Percentiles rank a stretch among this genome's conserved stretches.
phyloP scores from a whole-genome alignment of 2,113 vertebrate genomes.

The Nesogale talazaci region DNA sequence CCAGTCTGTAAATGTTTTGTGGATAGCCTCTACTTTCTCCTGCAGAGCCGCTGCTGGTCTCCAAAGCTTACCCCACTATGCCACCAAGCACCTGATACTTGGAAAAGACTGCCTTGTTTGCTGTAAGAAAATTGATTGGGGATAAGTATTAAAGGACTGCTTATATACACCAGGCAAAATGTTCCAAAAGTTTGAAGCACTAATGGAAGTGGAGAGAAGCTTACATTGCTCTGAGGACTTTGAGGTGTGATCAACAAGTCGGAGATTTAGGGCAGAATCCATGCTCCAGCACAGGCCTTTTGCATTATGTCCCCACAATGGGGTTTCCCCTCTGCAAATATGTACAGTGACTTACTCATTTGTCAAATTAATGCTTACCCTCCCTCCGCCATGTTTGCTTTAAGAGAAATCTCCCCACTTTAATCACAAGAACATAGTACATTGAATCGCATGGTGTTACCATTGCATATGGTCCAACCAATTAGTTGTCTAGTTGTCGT shows the following conservation, averaged over 20 bases:
- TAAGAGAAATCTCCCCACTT: background rate
- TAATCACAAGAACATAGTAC: background rate
- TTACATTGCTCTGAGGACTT: background rate
- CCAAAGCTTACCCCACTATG: too few species aligned
- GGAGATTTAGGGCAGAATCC: background rate
- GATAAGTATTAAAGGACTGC: background rate
- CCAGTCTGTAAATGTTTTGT: too few species aligned
- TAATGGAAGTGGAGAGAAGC: background rate
- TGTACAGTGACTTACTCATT: background rate
- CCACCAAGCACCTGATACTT: too few species aligned
- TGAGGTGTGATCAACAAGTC: background rate
- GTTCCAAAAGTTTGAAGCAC: background rate
- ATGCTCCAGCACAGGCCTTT: background rate
- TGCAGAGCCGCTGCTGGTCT: too few species aligned
- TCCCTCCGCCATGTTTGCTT: background rate
- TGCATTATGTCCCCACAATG: background rate
- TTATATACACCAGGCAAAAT: background rate
- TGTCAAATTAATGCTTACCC: background rate
- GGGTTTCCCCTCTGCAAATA: background rate
- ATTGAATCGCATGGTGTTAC: background rate
- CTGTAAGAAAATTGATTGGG: background rate
- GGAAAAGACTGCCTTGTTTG: background rate
- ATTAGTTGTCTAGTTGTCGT: background rate
- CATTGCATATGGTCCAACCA: background rate
- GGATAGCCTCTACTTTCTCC: too few species aligned